Percentiles rank a stretch among this genome's conserved stretches.
These are phyloP conservation scores for Pyralis farinalis DNA, from an alignment of 2,888 invertebrate genomes.

Conservation along the genomic window DNA sequence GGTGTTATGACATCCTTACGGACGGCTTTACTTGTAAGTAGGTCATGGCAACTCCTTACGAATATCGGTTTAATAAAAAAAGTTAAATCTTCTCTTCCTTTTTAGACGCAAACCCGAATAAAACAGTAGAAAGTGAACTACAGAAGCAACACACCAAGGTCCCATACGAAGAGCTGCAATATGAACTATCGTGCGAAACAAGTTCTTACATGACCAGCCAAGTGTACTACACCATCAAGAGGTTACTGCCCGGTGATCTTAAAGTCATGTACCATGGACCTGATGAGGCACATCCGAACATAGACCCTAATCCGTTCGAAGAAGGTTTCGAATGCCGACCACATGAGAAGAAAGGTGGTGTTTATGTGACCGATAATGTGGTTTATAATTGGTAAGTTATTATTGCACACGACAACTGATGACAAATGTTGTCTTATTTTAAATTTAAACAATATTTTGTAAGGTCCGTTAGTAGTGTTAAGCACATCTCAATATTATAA, in stretches of 20 bases:
- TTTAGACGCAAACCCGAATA: constrained; percentile 63
- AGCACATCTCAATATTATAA: no score
- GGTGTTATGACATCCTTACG: no score
- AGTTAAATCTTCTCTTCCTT: no score
- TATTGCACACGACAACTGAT: no score
- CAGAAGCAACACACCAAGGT: constrained; percentile 49
- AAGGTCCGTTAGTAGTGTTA: no score
- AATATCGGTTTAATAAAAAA: no score
- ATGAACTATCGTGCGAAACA: constrained; percentile 85
- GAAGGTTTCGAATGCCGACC: constrained; percentile 79
- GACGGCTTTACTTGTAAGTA: no score
- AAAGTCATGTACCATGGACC: constrained; percentile 85
- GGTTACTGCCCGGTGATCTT: constrained; percentile 91
- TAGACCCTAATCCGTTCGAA: constrained; percentile 87
- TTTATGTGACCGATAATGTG: constrained; percentile 89
- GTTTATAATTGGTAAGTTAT: constrained; percentile 84
- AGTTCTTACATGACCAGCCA: constrained; percentile 87
- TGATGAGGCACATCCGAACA: constrained; percentile 53
- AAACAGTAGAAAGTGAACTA: constrained; percentile 59
- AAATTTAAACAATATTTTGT: no score
- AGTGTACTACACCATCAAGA: constrained; percentile 89
- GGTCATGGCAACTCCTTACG: no score
- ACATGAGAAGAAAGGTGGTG: constrained; percentile 90
- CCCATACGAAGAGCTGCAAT: constrained; percentile 62
- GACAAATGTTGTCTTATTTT: no score